Evolutionary conservation across 2,888 invertebrate species (phyloP), one percentile per base, ranked within the genome.

Genomic region (Diaphora mendica): DNA sequence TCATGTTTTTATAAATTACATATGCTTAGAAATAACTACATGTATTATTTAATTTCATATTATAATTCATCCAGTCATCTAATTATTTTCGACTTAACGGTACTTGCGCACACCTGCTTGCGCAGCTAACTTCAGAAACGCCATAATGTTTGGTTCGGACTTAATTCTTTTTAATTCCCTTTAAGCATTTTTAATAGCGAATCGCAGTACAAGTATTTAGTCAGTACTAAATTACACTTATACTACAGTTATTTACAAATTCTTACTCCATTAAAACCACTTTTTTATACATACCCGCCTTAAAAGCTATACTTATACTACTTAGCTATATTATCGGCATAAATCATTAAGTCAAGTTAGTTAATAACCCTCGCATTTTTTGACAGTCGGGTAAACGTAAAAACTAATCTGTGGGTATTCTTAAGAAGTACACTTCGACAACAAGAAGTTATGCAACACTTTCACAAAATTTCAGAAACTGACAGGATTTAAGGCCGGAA

Each of bases 291-390:
- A 71, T 75, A 75, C 76, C 76, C 35, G 59, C 73, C 72, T 77
- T 76, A 79, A 44, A 39, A 67, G 35, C 72, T 74, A 20, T 15
- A 35, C 71, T 77, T 82, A 79, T 8, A 11, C 75, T 77, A 78
- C 73, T 48, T 48, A 70, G 69, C 48, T 76, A 75, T 70, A n/a
- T 72, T 70, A 73, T 82, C 79, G 77, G 66, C 73, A 74, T 71
- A 70, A 75, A 79, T 72, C 79, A 71, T 17, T 74, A 77, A 78
- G 70, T 80, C 66, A 80, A 81, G 59, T 74, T 71, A 71, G 71
- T 75, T 76, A 65, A 65, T 55, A 65, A 65, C 23, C 68, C 68
- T 42, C 30, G 5, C 42, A 23, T 55, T 42, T 44, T 42, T 39
- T 39, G 30, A 33, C 39, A 42, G 30, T 26, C 33, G 65, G 9